Evolutionary conservation across 1,140 invertebrate species (phyloP), one percentile per base, ranked within the genome.

Genomic region (Meloidogyne exigua): DNA sequence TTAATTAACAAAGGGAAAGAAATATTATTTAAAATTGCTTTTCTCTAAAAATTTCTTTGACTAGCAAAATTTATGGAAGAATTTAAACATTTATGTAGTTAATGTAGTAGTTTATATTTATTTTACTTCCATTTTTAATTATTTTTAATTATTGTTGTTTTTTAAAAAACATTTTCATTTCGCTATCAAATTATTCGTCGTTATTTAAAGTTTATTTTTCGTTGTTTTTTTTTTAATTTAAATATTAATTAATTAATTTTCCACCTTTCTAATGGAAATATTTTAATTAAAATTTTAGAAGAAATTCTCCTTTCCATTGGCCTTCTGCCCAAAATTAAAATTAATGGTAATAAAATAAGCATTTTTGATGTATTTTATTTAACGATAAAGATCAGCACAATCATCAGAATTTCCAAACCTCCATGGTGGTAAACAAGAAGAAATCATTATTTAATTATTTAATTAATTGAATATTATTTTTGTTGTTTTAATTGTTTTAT

Each of bases 221-320:
- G 49, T 57, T 57, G 49, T 57, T 57, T 57, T 57, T 57, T 1
- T 57, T 57, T 12, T 57, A 15, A 10, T 39, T 39, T 9, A 39
- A 39, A 39, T 10, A 32, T 39, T 39, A 42, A 42, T 42, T 42
- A 42, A 42, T 5, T 42, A 5, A n/a, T 57, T n/a, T 57, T 18
- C 49, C 49, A 57, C 49, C 49, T 57, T 57, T 57, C 49, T n/a
- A 57, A 57, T n/a, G 49, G 49, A 57, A 57, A 57, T 57, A n/a
- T 57, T 57, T 18, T 57, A n/a, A 57, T n/a, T 5, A 57, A n/a
- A 57, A 57, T 57, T 57, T 5, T 21, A 9, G 49, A n/a, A n/a
- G 5, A 57, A 57, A 15, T 5, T n/a, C 49, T n/a, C 49, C 49
- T 57, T 57, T 57, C 49, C 21, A 57, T n/a, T 57, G 49, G 49